phyloP scores from a whole-genome alignment of 2,888 invertebrate species.

The Eulithis testata region DNA sequence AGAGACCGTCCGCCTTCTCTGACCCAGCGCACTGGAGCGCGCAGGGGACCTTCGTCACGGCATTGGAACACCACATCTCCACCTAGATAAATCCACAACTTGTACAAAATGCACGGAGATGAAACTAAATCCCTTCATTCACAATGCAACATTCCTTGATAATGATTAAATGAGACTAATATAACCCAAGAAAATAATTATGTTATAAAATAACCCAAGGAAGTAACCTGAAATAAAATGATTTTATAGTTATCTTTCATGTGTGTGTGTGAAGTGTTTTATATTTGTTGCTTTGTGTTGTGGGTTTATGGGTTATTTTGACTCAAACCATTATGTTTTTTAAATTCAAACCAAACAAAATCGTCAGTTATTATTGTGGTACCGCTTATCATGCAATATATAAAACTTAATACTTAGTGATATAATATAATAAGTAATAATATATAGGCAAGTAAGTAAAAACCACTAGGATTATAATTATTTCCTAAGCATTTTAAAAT shows the following conservation, averaged over 20 bases:
- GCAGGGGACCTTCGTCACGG: conserved; percentile 92
- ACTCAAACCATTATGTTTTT: background rate
- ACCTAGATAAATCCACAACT: conserved; percentile 80
- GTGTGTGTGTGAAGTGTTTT: background rate
- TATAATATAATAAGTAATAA: no score
- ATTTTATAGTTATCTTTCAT: background rate
- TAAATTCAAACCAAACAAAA: conserved; percentile 23
- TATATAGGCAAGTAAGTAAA: background rate
- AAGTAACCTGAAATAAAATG: conserved; percentile 5
- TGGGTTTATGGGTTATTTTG: background rate
- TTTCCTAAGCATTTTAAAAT: no score
- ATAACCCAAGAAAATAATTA: conserved; percentile 6
- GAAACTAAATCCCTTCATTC: conserved; percentile 21
- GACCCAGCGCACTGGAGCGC: conserved; percentile 91
- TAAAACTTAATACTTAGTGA: background rate
- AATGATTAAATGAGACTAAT: background rate
- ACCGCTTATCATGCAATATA: conserved; percentile 4
- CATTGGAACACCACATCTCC: conserved; percentile 97
- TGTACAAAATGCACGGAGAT: conserved; percentile 18
- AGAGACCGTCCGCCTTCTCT: conserved; percentile 89
- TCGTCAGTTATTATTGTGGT: background rate
- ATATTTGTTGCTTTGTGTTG: background rate
- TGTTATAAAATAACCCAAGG: background rate
- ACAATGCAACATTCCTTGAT: conserved; percentile 34
- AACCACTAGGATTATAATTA: background rate